phyloP scores from a whole-genome alignment of 2,797 vertebrate genomes.

The Oreortyx pictus region DNA sequence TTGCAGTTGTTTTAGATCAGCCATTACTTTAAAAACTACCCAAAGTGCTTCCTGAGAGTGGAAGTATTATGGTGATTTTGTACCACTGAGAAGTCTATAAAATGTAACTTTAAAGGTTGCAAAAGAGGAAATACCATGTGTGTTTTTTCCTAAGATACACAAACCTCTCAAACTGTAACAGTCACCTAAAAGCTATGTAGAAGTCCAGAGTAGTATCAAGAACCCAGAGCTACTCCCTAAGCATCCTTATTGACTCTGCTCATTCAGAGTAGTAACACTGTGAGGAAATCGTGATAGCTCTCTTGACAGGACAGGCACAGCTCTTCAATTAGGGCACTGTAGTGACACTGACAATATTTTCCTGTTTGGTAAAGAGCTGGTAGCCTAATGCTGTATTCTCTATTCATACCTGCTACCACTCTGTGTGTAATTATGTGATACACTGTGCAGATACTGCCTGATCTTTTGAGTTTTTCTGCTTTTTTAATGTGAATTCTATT shows the following conservation, averaged over 20 bases:
- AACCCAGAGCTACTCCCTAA: background rate
- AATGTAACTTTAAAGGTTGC: background rate
- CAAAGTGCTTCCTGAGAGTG: background rate
- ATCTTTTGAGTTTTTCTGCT: background rate
- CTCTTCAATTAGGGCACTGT: background rate
- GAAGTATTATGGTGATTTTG: accelerated
- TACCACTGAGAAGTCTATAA: background rate
- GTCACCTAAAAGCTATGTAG: background rate
- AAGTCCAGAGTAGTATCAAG: background rate
- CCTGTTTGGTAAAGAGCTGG: background rate
- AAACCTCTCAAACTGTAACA: background rate
- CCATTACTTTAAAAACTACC: background rate
- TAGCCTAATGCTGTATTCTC: background rate
- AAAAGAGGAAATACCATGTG: accelerated
- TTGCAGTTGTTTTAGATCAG: background rate
- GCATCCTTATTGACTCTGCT: background rate
- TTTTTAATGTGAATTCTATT: background rate
- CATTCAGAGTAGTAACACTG: background rate
- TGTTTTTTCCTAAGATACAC: background rate
- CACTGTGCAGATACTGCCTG: background rate
- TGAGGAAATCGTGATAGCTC: background rate
- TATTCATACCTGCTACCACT: background rate
- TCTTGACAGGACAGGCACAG: background rate
- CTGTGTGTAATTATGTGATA: background rate
- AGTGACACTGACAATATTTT: background rate